phyloP scores from a whole-genome alignment of 2,113 vertebrate species.

The Barbus barbus region DNA sequence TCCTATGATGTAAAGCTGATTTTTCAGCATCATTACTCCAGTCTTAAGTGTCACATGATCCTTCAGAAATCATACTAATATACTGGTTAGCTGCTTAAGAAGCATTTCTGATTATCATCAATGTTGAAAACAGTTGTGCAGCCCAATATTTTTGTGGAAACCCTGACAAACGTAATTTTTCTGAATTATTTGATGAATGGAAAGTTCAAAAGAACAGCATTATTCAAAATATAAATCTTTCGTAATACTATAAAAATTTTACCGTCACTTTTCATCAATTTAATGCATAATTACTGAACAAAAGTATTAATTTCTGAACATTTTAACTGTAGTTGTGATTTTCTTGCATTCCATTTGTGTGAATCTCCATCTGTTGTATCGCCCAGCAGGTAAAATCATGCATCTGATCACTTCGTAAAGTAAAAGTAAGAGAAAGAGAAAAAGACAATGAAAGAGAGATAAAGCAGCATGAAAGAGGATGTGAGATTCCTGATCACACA shows the following conservation, averaged over 20 bases:
- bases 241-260: too few relatives aligned
- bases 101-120: too few relatives aligned
- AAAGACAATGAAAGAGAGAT: not conserved
- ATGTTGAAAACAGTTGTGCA: not conserved
- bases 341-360: too few relatives aligned
- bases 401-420: not conserved
- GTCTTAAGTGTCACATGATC: not conserved
- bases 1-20: not conserved
- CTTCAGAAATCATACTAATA: not conserved
- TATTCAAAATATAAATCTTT: too few relatives aligned
- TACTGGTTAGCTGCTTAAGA: not conserved
- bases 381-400: not conserved
- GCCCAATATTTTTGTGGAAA: not conserved
- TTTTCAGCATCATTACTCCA: not conserved
- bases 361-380: too few relatives aligned
- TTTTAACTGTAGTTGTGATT: too few relatives aligned
- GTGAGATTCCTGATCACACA: not conserved
- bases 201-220: not conserved
- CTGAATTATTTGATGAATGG: not conserved
- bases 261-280: not conserved
- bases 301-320: too few relatives aligned
- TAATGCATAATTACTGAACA: not conserved
- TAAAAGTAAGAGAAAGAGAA: too few relatives aligned
- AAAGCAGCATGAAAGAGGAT: not conserved
- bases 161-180: too few relatives aligned